Base-by-base conservation (phyloP, 2,113 vertebrate species). In the Ancistrus triradiatus region DNA sequence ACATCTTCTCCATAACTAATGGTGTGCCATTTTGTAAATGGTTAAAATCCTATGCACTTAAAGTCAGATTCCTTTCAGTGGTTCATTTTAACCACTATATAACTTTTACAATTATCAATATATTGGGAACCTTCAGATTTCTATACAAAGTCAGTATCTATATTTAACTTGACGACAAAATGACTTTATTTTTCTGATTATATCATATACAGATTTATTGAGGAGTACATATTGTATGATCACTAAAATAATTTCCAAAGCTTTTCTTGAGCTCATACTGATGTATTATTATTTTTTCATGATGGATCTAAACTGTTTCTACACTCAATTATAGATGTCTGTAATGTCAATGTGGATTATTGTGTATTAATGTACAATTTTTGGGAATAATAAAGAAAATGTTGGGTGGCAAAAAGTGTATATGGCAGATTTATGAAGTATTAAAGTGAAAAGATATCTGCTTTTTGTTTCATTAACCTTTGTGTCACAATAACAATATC, bases 121-220 rank as follows among this genome's bases (percentile, higher is more conserved):
- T 60, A 62, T 50, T 70, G 22, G 40, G 48, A 58, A 57, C 48
- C 6, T 58, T 59, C 28, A 76, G 57, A 76, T 73, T 72, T 77
- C 57, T 76, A 75, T 77, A 55, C 63, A 59, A 59, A 58, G 40
- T 22, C 66, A 46, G 50, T 53, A 72, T n/a, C 46, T 7, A 59
- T 72, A 68, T 64, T 51, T 63, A 43, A 69, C 68, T 60, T 53
- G 67, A 74, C 62, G 63, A 75, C n/a, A 56, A 58, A 69, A 81
- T 63, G 22, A 50, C 21, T 78, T 59, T 77, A 79, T 81, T 81
- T 79, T 81, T 76, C 47, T 76, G 77, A 73, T 73, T 66, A 59
- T 69, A 61, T 52, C 11, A 42, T 46, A 31, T 59, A 21, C 31
- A 69, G 58, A 71, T 50, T 53, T 66, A 35, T 66, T 43, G 49